Percentiles rank a stretch among this genome's conserved stretches.
Evolutionary conservation across 2,113 vertebrate genomes (phyloP).

Genomic region (Poeciliopsis prolifica): DNA sequence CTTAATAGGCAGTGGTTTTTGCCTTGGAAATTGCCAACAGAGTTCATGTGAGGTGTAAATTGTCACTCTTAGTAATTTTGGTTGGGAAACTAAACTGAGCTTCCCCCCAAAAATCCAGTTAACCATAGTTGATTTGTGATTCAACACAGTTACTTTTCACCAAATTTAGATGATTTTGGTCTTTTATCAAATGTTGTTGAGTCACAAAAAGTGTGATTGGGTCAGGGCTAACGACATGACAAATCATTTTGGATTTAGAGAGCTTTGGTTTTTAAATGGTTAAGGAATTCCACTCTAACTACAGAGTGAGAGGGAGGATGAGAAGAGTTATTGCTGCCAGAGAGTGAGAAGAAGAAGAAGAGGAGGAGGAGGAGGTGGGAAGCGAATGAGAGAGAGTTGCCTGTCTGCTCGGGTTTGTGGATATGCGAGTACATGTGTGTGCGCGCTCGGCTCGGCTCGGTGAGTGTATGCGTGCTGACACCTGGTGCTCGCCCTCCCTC

Average conservation of each 20-base stretch:
- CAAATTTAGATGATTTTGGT: too few species aligned
- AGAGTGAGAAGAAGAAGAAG: slow-evolving; percentile 20
- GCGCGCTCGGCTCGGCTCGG: slow-evolving; percentile 17
- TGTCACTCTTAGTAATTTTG: too few species aligned
- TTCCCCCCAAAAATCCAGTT: too few species aligned
- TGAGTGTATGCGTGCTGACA: slow-evolving; percentile 72
- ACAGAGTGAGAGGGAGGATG: slow-evolving; percentile 41
- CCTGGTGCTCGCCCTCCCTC: slow-evolving; percentile 69
- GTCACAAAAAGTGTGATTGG: neutral
- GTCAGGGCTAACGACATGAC: neutral
- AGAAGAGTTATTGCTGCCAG: slow-evolving; percentile 34
- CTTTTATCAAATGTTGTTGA: too few species aligned
- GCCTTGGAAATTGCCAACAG: too few species aligned
- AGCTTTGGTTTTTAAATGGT: slow-evolving; percentile 56
- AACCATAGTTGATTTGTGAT: too few species aligned
- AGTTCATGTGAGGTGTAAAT: too few species aligned
- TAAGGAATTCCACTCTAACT: slow-evolving; percentile 57
- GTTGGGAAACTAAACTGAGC: too few species aligned
- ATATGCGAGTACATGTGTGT: slow-evolving; percentile 38
- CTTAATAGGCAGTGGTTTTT: too few species aligned
- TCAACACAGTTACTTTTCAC: too few species aligned
- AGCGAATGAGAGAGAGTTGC: slow-evolving; percentile 51
- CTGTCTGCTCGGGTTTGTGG: slow-evolving; percentile 50
- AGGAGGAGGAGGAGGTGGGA: slow-evolving; percentile 5
- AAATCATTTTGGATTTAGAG: neutral